A percentile compares a stretch with the other conserved stretches of the same genome.
phyloP scores from a whole-genome alignment of 2,888 invertebrate species.

The Volucella zonaria region DNA sequence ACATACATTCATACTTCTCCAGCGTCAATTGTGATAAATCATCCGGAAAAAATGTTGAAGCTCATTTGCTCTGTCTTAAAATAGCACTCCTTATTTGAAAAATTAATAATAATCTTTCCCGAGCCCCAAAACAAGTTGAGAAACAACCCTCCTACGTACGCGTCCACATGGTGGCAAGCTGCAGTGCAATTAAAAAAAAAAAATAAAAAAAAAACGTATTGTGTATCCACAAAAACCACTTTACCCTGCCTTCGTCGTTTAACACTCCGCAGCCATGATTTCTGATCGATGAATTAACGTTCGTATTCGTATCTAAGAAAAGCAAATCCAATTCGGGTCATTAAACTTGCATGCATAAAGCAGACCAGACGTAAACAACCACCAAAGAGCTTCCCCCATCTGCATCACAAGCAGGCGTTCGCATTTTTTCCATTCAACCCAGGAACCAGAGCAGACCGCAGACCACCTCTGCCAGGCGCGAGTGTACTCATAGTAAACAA shows the following conservation, averaged over 20 bases:
- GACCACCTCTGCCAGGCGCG: conserved; percentile 60
- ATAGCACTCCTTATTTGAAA: conserved; percentile 9
- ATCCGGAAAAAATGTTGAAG: too few species aligned
- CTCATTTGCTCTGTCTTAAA: conserved; percentile 2
- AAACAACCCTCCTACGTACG: conserved; percentile 61
- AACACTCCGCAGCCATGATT: conserved; percentile 18
- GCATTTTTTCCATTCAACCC: conserved; percentile 52
- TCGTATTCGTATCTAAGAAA: conserved; percentile 33
- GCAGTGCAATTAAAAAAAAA: conserved; percentile 42
- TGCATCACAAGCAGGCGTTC: conserved; percentile 43
- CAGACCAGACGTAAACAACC: conserved; percentile 68
- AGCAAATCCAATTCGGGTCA: conserved; percentile 69
- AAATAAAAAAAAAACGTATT: conserved; percentile 34
- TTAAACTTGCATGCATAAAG: conserved; percentile 72
- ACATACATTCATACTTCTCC: too few species aligned
- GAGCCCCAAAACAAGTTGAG: conserved; percentile 35
- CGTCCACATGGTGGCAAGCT: conserved; percentile 53
- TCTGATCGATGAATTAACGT: conserved; percentile 36
- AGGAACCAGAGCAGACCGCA: conserved; percentile 41
- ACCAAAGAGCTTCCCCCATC: conserved; percentile 31
- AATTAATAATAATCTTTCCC: conserved; percentile 38
- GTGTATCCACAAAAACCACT: conserved; percentile 52
- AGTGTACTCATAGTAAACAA: conserved; percentile 40
- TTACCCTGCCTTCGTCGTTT: conserved; percentile 15
- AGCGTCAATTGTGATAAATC: too few species aligned